A percentile compares a stretch with the other conserved stretches of the same genome.
phyloP scores from a whole-genome alignment of 2,797 vertebrate species.

The Lepilemur ruficaudatus region DNA sequence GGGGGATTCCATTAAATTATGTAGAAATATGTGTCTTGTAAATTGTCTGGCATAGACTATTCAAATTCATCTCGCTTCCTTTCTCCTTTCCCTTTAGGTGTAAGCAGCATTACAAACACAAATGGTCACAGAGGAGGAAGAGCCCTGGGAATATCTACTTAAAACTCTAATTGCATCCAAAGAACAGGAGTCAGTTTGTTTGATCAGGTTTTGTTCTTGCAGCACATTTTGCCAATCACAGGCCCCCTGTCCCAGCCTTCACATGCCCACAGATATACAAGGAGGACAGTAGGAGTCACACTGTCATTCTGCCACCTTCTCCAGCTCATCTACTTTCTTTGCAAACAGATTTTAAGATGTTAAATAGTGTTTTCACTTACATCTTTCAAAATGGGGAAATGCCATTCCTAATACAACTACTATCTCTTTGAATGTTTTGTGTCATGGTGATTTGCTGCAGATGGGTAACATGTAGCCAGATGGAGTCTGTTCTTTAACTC shows the following conservation, averaged over 20 bases:
- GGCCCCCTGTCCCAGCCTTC: neutral
- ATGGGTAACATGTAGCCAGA: conserved; percentile 39
- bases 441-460: neutral
- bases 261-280: conserved; percentile 7
- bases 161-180: neutral
- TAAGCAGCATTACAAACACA: neutral
- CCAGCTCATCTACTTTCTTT: conserved; percentile 5
- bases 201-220: neutral
- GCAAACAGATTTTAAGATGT: conserved; percentile 59
- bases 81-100: neutral
- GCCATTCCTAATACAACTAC: conserved; percentile 6
- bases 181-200: neutral
- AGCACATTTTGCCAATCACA: neutral
- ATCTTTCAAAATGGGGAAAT: conserved; percentile 44
- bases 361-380: conserved; percentile 37
- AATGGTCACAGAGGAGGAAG: neutral
- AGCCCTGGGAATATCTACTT: neutral
- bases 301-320: neutral
- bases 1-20: neutral
- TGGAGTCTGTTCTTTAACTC: conserved; percentile 31
- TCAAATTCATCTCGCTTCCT: neutral
- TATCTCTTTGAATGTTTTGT: conserved; percentile 27
- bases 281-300: conserved; percentile 56
- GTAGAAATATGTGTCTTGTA: neutral
- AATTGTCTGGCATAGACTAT: neutral